A percentile compares a stretch with the other conserved stretches of the same genome.
phyloP scores from a whole-genome alignment of 1,140 invertebrate genomes.

The Lasioglossum baleicum region DNA sequence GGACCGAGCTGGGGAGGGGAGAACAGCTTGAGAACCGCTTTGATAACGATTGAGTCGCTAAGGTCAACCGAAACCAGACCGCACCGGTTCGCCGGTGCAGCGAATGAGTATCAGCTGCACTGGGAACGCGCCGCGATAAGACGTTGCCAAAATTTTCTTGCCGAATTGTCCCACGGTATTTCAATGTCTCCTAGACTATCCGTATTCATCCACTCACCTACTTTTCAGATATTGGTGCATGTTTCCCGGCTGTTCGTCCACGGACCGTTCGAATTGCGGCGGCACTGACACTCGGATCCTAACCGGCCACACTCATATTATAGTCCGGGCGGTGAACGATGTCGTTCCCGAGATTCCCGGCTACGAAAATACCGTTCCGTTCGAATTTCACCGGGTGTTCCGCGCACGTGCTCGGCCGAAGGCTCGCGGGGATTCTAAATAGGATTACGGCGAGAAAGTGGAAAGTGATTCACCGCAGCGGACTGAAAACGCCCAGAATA shows the following conservation, averaged over 20 bases:
- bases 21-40: slow-evolving; percentile 56
- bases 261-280: neutral
- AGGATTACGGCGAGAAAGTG: neutral
- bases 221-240: slow-evolving; percentile 63
- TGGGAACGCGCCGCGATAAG: slow-evolving; percentile 30
- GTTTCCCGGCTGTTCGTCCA: neutral
- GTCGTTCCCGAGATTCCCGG: neutral
- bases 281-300: neutral
- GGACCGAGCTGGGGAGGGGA: neutral
- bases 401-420: neutral
- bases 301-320: neutral
- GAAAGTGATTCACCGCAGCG: slow-evolving; percentile 25
- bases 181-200: neutral
- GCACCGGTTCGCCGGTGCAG: slow-evolving; percentile 54
- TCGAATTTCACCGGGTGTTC: neutral
- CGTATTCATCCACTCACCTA: slow-evolving; percentile 52
- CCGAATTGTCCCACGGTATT: slow-evolving; percentile 1
- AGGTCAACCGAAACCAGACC: slow-evolving; percentile 63
- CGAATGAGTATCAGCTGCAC: slow-evolving; percentile 30
- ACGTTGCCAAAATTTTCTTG: neutral
- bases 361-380: neutral
- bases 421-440: neutral
- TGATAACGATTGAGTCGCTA: slow-evolving; percentile 56
- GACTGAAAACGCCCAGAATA: slow-evolving; percentile 19
- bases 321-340: neutral